Conservation (phyloP, 92 coral and sea anemone species). For the Epizoanthus illoricatus region DNA sequence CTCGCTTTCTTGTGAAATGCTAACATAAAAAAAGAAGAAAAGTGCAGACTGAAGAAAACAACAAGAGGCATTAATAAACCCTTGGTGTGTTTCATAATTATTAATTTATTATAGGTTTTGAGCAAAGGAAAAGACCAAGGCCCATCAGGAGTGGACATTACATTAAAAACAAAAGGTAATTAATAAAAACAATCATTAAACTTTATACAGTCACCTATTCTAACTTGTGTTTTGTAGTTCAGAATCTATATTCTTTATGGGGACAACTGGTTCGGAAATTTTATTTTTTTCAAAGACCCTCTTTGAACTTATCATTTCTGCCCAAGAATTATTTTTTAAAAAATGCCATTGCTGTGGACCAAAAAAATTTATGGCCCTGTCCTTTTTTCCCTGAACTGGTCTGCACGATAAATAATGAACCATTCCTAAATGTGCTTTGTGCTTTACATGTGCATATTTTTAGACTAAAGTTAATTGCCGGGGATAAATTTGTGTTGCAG, state of each 20-base stretch:
- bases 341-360: too few species aligned
- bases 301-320: too few species aligned
- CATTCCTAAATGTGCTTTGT: neutral
- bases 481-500: conserved; percentile 20
- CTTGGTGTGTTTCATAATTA: neutral
- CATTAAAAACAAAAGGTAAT: conserved; percentile 59
- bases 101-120: conserved; percentile 57
- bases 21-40: too few species aligned
- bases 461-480: neutral
- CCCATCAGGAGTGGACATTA: conserved; percentile 90
- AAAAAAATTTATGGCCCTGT: too few species aligned
- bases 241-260: conserved; percentile 39
- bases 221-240: neutral
- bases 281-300: neutral
- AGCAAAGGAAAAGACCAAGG: conserved; percentile 90
- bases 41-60: too few species aligned
- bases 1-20: too few species aligned
- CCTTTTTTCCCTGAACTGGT: too few species aligned
- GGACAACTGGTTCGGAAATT: conserved; percentile 61
- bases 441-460: neutral
- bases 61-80: too few species aligned
- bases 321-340: too few species aligned
- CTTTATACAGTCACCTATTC: neutral
- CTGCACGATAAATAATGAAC: too few species aligned
- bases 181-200: too few species aligned